Evolutionary conservation across 2,888 invertebrate genomes (phyloP).

Genomic region (Meiosimyza platycephala): DNA sequence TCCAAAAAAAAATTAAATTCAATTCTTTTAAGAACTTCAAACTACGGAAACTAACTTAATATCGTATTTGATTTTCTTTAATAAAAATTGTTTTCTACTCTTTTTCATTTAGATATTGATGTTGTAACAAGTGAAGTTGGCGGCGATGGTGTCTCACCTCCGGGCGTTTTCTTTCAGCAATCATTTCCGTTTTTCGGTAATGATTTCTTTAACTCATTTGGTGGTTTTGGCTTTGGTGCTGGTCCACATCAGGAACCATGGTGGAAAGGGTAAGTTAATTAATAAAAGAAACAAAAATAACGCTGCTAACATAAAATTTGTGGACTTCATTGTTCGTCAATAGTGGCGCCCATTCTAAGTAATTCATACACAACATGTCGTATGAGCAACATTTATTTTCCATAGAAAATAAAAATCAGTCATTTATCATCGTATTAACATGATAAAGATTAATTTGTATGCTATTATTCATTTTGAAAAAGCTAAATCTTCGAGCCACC

Average conservation of each 20-base stretch:
- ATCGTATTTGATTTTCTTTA: neutral
- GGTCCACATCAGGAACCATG: slow-evolving; percentile 61
- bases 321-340: too few relatives aligned
- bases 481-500: too few relatives aligned
- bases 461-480: too few relatives aligned
- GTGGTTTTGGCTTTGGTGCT: slow-evolving; percentile 60
- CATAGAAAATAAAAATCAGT: too few relatives aligned
- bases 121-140: slow-evolving; percentile 59
- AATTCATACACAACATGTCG: too few relatives aligned
- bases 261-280: slow-evolving; percentile 63
- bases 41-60: neutral
- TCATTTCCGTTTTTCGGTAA: slow-evolving; percentile 64
- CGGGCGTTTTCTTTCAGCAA: slow-evolving; percentile 61
- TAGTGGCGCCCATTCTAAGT: too few relatives aligned
- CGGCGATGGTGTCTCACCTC: slow-evolving; percentile 45
- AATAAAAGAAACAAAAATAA: neutral
- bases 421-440: too few relatives aligned
- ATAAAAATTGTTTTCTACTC: neutral
- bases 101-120: slow-evolving; percentile 55
- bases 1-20: too few relatives aligned
- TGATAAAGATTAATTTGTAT: too few relatives aligned
- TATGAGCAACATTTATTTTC: too few relatives aligned
- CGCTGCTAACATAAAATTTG: too few relatives aligned
- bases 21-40: too few relatives aligned
- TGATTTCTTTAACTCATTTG: slow-evolving; percentile 64